Evolutionary conservation across 2,113 vertebrate genomes (phyloP).

Genomic region (Phyllopteryx taeniolatus): DNA sequence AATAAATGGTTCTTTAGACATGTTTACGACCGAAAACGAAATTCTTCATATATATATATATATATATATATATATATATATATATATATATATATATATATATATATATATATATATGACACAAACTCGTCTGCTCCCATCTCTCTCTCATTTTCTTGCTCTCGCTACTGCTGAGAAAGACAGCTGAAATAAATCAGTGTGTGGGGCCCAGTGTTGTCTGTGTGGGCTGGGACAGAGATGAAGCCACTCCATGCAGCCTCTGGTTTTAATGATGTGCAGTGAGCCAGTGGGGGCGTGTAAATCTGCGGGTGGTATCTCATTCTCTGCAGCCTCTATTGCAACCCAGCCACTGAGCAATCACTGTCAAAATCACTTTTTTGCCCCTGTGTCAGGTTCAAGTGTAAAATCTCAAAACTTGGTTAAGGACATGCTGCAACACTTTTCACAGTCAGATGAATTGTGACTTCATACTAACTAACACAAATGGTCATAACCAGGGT

Average conservation of each 20-base stretch:
- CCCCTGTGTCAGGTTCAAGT: slow-evolving; percentile 42
- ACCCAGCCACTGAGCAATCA: slow-evolving; percentile 49
- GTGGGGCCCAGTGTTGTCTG: slow-evolving; percentile 53
- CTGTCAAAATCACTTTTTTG: slow-evolving; percentile 64
- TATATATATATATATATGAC: slow-evolving; percentile 37
- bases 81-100: too few species aligned
- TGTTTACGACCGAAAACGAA: slow-evolving; percentile 63
- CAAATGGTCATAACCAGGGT: not conserved
- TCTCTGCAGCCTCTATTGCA: slow-evolving; percentile 51
- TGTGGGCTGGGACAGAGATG: slow-evolving; percentile 65
- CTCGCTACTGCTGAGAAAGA: slow-evolving; percentile 47
- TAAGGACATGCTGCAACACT: slow-evolving; percentile 1
- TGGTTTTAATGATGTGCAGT: slow-evolving; percentile 73
- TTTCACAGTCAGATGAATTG: slow-evolving; percentile 10
- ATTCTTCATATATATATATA: slow-evolving; percentile 63
- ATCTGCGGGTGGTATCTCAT: slow-evolving; percentile 68
- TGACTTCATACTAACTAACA: not conserved
- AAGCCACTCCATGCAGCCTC: slow-evolving; percentile 60
- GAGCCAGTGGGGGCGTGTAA: slow-evolving; percentile 66
- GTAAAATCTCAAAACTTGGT: slow-evolving; percentile 21
- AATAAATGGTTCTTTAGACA: slow-evolving; percentile 21
- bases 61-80: slow-evolving; percentile 5
- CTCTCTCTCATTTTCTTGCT: slow-evolving; percentile 3
- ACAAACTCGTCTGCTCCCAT: slow-evolving; percentile 58
- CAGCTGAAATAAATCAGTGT: slow-evolving; percentile 71